Percentiles rank a stretch among this genome's conserved stretches.
Conservation (phyloP, 2,113 vertebrate genomes). For the Rhegmatorhina hoffmannsi region DNA sequence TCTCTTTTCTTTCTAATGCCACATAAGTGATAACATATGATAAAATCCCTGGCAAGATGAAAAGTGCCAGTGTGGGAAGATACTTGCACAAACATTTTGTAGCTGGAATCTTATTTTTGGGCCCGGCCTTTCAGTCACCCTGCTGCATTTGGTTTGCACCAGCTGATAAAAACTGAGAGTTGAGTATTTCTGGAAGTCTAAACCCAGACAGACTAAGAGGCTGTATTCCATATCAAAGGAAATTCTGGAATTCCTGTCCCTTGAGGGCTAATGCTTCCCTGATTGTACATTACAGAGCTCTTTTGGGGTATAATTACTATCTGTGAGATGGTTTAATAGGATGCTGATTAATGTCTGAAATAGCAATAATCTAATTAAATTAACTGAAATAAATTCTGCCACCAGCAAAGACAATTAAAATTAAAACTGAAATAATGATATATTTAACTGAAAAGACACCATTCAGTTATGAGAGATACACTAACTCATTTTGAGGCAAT, state of each 20-base stretch:
- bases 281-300: not conserved
- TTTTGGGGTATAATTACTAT: not conserved
- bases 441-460: conserved; percentile 30
- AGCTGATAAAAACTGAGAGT: not conserved
- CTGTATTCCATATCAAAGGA: not conserved
- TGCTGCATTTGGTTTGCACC: not conserved
- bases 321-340: conserved; percentile 5
- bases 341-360: conserved; percentile 31
- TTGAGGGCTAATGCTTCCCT: not conserved
- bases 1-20: not conserved
- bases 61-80: not conserved
- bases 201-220: not conserved
- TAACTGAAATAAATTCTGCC: conserved; percentile 40
- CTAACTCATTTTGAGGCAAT: not conserved
- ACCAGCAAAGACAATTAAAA: conserved; percentile 35
- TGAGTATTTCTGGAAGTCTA: not conserved
- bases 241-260: not conserved
- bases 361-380: conserved; percentile 39
- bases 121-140: not conserved
- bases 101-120: not conserved
- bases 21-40: not conserved
- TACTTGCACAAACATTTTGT: not conserved
- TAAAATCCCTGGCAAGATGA: not conserved
- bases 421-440: conserved; percentile 7
- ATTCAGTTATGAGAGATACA: not conserved